Base-by-base conservation (phyloP, 1,140 invertebrate genomes). In the Coelopa frigida region DNA sequence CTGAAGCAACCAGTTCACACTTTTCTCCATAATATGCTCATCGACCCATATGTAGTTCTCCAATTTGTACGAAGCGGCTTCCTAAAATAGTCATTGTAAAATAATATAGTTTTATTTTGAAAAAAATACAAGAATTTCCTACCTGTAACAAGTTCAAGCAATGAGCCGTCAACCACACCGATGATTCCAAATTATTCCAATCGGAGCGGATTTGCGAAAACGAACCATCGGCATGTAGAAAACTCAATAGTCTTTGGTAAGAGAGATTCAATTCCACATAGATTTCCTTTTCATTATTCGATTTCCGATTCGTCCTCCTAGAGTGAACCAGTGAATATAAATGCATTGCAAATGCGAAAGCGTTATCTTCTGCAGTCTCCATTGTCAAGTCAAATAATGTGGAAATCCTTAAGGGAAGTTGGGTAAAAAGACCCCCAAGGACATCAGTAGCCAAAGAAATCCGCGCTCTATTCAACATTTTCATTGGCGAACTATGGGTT, bases 321-420 rank as follows among this genome's bases (percentile, higher is more conserved):
- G 96, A 89, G 64, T 94, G 95, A 58, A 89, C 75, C 0, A 89
- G 82, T 1, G 89, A 91, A 67, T 93, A 90, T 61, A 96, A 80
- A 71, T 93, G 96, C 4, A 84, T 87, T 0, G 90, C 94, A 71
- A 96, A 96, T 52, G 91, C 93, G 72, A 94, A 97, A 77, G 95
- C 89, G 57, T 89, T 94, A 68, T 94, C 90, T 70, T 97, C 93
- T 0, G 82, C 91, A 5, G 85, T 87, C 59, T 93, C 91, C 87
- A 89, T 89, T 1, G 89, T 89, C 39, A 92, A 64, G 57, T 83
- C 71, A 1, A 94, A 70, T 11, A 94, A 62, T 18, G 84, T 86
- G 4, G 84, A 84, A 1, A 90, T 82, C 59, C 92, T 93, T 0
- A 93, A 81, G 0, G 90, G 89, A 85, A 94, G 90, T 0, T 85